Conservation (phyloP, 2,888 invertebrate species). For the Limnephilus lunatus region DNA sequence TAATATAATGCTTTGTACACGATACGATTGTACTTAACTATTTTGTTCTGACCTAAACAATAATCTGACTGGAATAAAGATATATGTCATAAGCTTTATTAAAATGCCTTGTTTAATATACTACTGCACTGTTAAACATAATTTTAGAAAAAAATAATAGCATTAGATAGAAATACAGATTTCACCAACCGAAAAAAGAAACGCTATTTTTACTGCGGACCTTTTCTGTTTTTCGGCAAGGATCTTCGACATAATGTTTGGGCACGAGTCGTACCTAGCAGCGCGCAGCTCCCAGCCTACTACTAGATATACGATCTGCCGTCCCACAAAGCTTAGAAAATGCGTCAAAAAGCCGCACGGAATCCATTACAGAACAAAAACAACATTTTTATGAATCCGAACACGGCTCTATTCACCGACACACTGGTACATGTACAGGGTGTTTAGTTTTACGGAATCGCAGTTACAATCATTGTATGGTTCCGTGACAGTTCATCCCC, state of each 20-base stretch:
- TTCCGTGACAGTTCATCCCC: too few relatives aligned
- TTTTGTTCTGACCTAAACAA: neutral
- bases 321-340: constrained; percentile 36
- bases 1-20: too few relatives aligned
- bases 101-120: neutral
- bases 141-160: neutral
- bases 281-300: neutral
- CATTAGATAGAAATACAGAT: neutral
- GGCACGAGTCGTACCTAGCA: neutral
- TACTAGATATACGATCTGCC: neutral
- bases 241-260: neutral
- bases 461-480: neutral
- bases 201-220: neutral
- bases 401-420: constrained; percentile 31
- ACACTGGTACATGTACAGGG: neutral
- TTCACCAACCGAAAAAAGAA: neutral
- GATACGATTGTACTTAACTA: neutral
- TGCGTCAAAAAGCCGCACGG: constrained; percentile 44
- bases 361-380: constrained; percentile 47
- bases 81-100: neutral
- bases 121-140: too few relatives aligned
- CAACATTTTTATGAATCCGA: constrained; percentile 46
- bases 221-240: neutral
- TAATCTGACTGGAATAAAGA: too few relatives aligned
- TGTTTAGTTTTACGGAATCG: neutral